Conservation (phyloP, 2,888 invertebrate genomes). For the Hedychridium roseum region DNA sequence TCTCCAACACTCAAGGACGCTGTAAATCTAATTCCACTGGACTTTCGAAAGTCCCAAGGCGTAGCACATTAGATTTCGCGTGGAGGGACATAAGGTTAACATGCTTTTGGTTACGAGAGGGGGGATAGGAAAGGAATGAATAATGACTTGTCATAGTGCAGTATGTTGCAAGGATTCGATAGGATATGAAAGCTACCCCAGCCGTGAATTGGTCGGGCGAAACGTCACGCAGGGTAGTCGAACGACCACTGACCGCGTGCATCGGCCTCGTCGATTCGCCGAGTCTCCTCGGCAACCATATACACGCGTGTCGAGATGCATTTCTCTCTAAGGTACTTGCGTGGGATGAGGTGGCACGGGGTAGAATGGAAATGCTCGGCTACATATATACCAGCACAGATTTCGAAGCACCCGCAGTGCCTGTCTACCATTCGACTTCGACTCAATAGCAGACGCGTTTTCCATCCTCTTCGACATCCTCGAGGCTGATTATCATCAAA, state of each 20-base stretch:
- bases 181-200: too few species aligned
- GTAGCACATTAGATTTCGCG: too few species aligned
- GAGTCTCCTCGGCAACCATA: conserved; percentile 4
- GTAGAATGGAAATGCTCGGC: conserved; percentile 26
- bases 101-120: too few species aligned
- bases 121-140: too few species aligned
- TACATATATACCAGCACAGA: conserved; percentile 45
- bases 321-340: conserved; percentile 31
- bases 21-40: too few species aligned
- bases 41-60: too few species aligned
- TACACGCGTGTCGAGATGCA: conserved; percentile 17
- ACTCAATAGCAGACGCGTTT: conserved; percentile 12
- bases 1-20: too few species aligned
- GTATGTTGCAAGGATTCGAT: too few species aligned
- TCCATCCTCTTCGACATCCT: background rate
- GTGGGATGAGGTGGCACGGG: conserved; percentile 24
- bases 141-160: too few species aligned
- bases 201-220: too few species aligned
- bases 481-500: too few species aligned
- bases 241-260: conserved; percentile 16
- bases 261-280: background rate
- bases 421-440: conserved; percentile 27
- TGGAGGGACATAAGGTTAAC: too few species aligned
- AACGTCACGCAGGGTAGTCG: conserved; percentile 5
- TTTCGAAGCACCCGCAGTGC: conserved; percentile 45